Base-by-base conservation (phyloP, 2,797 vertebrate genomes). In the Pantherophis alleghaniensis region DNA sequence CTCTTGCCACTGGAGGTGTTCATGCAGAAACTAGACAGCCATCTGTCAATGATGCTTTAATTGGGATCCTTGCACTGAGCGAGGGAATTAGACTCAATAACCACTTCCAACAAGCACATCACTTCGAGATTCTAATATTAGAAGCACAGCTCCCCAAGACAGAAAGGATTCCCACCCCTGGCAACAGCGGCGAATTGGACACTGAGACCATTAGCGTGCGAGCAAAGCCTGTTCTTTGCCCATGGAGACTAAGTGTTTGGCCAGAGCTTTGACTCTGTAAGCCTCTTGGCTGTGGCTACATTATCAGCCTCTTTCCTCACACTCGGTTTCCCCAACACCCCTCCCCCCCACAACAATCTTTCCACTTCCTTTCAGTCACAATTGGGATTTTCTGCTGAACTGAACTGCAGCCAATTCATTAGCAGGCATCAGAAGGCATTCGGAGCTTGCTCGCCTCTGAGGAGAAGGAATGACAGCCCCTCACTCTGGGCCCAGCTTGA, bases 351-450 rank as follows among this genome's bases (percentile, higher is more conserved):
- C 42, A 22, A 22, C 74, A 47, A 47, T 56, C 74, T 90, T 90
- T 86, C 92, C 60, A 57, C 59, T 93, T 90, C 53, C 92, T 87
- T 69, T 63, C 92, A 90, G 26, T 53, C 89, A 66, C 79, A 93
- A 69, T 90, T 13, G 18, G 32, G 89, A 93, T 93, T 93, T 93
- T 87, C 60, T 93, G 89, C 83, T 93, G 83, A 93, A 90, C 89
- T 10, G 26, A 93, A 87, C 89, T 93, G 83, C 89, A 90, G 89
- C 89, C 89, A 93, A 87, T 90, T 90, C 92, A 93, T 93, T 93
- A 90, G 79, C 53, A 51, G 60, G 89, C 26, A 12, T 55, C 60
- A 87, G 89, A 93, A 51, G 53, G 51, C 86, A 42, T 87, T 69
- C 11, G 32, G 88, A 90, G 66, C n/a, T 83, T 69, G 51, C 60